Evolutionary conservation across 1,140 invertebrate genomes (phyloP).

Genomic region (Psix sp.): DNA sequence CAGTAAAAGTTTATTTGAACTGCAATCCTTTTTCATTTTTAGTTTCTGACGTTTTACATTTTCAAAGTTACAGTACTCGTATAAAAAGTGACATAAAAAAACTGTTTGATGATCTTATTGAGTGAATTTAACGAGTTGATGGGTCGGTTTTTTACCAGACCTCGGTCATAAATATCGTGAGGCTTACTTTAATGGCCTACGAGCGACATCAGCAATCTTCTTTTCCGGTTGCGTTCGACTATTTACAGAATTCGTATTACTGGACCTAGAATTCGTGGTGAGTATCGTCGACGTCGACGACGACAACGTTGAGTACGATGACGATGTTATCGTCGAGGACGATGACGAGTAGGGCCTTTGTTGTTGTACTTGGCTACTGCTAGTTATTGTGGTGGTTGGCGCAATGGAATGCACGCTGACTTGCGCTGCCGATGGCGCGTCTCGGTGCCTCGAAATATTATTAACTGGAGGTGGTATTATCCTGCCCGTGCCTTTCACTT

Average conservation of each 20-base stretch:
- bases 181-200: constrained; percentile 77
- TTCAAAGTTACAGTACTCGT: no score
- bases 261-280: constrained; percentile 60
- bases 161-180: neutral
- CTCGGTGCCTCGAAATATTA: constrained; percentile 65
- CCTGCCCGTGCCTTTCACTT: constrained; percentile 80
- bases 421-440: constrained; percentile 39
- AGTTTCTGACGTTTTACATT: no score
- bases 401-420: constrained; percentile 9
- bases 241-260: constrained; percentile 53
- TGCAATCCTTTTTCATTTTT: no score
- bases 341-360: constrained; percentile 29
- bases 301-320: no score
- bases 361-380: constrained; percentile 48
- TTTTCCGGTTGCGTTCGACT: constrained; percentile 66
- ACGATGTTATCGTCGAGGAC: constrained; percentile 23
- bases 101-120: no score
- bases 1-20: no score
- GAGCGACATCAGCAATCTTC: constrained; percentile 80
- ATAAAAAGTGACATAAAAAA: no score
- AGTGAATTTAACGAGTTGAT: no score
- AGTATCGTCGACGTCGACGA: constrained; percentile 26
- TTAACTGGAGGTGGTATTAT: constrained; percentile 70
- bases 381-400: constrained; percentile 36
- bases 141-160: no score